Evolutionary conservation across 2,888 invertebrate genomes (phyloP), one percentile per base, ranked within the genome.

Genomic region (Monopis laevigella): DNA sequence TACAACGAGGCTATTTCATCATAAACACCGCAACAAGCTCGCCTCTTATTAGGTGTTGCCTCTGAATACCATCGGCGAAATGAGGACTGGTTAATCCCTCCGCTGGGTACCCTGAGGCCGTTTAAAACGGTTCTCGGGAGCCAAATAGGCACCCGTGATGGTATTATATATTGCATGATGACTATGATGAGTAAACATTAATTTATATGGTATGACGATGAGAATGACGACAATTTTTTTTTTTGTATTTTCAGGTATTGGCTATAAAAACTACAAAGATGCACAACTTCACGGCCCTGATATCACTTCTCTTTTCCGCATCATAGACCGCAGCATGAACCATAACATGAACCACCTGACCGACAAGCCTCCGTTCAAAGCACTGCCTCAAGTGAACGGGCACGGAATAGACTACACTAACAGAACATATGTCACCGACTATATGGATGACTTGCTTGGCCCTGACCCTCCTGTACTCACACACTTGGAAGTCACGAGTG

Each of bases 391-490:
- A 0, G 39, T 65, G 0, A 62, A 64, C 0, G 43, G 46, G 0
- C 53, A 54, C 0, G 74, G 75, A 0, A 69, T 77, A 2, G 78
- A 78, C 27, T 78, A 64, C 40, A 77, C 77, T 0, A 55, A 65
- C 34, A 55, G 53, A 14, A 32, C 36, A 0, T 67, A 73, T 11
- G 54, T 69, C 7, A 59, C 62, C 1, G 41, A 55, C 0, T 75
- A 71, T 3, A 58, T 73, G 0, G 58, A 65, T 0, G 51, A 46
- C 0, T n/a, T 73, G 0, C 32, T 78, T 0, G 77, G 77, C 0
- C 68, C 75, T 0, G 43, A 64, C 13, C 73, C 75, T 0, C 74
- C 77, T 0, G n/a, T 62, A 0, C 40, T 77, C 1, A 68, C 63
- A 6, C 16, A 63, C 1, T 28, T 78, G 1, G 58, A 53, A 0